Evolutionary conservation across 2,113 vertebrate genomes (phyloP).

Genomic region (Ceyx margarethae): DNA sequence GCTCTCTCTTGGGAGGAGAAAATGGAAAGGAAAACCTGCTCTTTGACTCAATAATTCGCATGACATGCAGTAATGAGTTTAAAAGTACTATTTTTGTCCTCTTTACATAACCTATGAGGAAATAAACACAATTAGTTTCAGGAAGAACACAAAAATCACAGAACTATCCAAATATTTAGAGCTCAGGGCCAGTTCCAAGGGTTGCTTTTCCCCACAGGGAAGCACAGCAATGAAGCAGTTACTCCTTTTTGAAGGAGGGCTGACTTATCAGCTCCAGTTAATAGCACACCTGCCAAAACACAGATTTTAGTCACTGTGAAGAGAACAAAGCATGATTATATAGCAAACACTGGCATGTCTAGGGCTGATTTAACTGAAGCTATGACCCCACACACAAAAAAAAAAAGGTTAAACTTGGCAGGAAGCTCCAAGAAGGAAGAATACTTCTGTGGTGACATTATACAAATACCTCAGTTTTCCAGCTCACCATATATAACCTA

Average conservation of each 20-base stretch:
- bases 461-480: neutral
- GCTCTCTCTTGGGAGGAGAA: neutral
- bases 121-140: neutral
- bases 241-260: conserved; percentile 17
- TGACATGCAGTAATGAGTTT: neutral
- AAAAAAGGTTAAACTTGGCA: conserved; percentile 25
- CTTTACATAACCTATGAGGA: neutral
- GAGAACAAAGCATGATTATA: conserved; percentile 70
- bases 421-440: neutral
- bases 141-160: neutral
- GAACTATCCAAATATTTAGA: neutral
- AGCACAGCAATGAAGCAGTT: conserved; percentile 20
- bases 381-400: neutral
- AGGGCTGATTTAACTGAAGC: conserved; percentile 25
- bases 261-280: conserved; percentile 60
- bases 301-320: conserved; percentile 51
- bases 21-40: neutral
- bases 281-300: conserved; percentile 68
- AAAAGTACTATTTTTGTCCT: neutral
- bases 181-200: neutral
- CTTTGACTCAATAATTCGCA: neutral
- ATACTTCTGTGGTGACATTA: conserved; percentile 7
- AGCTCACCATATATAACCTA: neutral
- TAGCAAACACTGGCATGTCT: conserved; percentile 38
- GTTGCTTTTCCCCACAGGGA: neutral